Evolutionary conservation across 2,113 vertebrate genomes (phyloP), one percentile per base, ranked within the genome.

Genomic region (Nanorana parkeri): DNA sequence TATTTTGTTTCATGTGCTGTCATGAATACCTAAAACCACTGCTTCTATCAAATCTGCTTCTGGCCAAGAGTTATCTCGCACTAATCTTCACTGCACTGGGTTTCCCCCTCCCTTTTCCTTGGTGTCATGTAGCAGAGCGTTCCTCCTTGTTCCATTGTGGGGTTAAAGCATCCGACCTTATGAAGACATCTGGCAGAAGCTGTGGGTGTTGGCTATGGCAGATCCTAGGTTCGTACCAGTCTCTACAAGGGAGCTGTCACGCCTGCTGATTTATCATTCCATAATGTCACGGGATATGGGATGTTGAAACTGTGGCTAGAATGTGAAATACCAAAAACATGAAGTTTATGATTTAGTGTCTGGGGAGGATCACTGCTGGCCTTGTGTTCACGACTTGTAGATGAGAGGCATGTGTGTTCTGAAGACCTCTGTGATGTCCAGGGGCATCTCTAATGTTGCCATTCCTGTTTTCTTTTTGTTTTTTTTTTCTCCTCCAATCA

Each of bases 291-390:
- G 93, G 93, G 93, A 93, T 89, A 92, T 82, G 94, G 88, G 94
- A 95, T 95, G 95, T 93, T 91, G 95, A 95, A 94, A 95, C 89
- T 91, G 93, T 86, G 92, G 95, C 94, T 94, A 95, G 93, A 95
- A 96, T 94, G 94, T 87, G 87, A 92, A 96, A 95, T 96, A 94
- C 94, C 92, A 92, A 92, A 94, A 94, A 91, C 94, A 93, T 85
- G 92, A 90, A 94, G 92, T 94, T 94, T 94, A 94, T 94, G 93
- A 95, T 94, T 95, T 92, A 92, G 93, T 87, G 91, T 94, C 91
- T 93, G 92, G 94, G 93, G 92, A 96, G 91, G 92, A 88, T 94
- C 87, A 86, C 90, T 83, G 77, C 87, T 88, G 83, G 90, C 91
- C 89, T 56, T 84, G 86, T 88, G 87, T 88, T 90, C 88, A 69